Evolutionary conservation across 2,888 invertebrate genomes (phyloP).

Genomic region (Apamea epomidion): DNA sequence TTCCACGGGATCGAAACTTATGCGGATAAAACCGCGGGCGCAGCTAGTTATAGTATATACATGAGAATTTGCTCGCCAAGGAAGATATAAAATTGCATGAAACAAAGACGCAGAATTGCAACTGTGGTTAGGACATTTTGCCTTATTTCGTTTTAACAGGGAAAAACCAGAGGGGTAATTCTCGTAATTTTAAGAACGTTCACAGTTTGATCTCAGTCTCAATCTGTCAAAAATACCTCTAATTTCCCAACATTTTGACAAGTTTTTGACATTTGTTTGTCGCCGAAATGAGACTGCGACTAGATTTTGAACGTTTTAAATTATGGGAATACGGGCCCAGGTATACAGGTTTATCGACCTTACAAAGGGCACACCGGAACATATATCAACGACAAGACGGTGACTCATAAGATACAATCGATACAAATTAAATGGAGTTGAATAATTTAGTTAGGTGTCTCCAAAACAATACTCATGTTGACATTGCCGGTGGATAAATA

Average conservation of each 20-base stretch:
- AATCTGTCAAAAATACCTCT: too few relatives aligned
- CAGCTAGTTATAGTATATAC: too few relatives aligned
- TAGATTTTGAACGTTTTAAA: too few relatives aligned
- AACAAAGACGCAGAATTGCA: not conserved
- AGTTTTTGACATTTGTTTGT: too few relatives aligned
- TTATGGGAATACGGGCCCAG: too few relatives aligned
- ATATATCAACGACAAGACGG: not conserved
- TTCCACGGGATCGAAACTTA: too few relatives aligned
- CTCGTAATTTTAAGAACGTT: too few relatives aligned
- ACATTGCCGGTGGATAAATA: not conserved
- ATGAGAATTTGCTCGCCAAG: not conserved
- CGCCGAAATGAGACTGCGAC: too few relatives aligned
- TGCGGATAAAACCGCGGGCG: too few relatives aligned
- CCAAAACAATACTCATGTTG: constrained; percentile 8
- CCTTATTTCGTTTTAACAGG: not conserved
- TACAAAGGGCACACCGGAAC: not conserved
- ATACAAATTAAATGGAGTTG: constrained; percentile 17
- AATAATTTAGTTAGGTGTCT: constrained; percentile 34
- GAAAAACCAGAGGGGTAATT: too few relatives aligned
- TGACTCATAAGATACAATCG: not conserved
- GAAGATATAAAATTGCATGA: not conserved
- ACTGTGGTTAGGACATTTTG: not conserved
- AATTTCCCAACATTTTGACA: too few relatives aligned
- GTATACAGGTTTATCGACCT: not conserved
- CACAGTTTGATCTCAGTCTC: too few relatives aligned